phyloP scores from a whole-genome alignment of 2,113 vertebrate genomes.

The Bubo scandiacus region DNA sequence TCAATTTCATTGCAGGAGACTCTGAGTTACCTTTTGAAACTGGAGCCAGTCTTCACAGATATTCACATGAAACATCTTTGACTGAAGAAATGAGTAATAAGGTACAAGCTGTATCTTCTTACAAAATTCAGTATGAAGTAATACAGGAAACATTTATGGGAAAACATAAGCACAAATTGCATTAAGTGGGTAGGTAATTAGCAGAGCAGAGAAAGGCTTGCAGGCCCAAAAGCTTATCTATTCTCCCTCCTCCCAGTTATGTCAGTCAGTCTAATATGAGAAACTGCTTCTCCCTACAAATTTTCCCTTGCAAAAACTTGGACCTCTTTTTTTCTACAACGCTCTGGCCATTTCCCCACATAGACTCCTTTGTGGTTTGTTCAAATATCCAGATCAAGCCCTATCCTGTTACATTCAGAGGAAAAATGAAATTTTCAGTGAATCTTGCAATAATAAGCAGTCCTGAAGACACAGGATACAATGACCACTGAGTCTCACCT shows the following conservation, averaged over 20 bases:
- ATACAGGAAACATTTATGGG: neutral
- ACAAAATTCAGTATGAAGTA: neutral
- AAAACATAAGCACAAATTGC: neutral
- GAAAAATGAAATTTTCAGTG: neutral
- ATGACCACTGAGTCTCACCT: neutral
- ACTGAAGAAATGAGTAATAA: slow-evolving; percentile 18
- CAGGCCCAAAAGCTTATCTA: neutral
- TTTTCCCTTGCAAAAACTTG: neutral
- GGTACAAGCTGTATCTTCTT: neutral
- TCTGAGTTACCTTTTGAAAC: neutral
- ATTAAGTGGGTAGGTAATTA: neutral
- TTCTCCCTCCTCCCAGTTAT: neutral
- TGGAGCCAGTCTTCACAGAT: neutral
- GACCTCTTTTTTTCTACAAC: neutral
- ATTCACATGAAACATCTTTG: neutral
- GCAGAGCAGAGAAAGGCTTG: neutral
- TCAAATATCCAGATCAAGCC: neutral
- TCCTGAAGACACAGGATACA: neutral
- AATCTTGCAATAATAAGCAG: neutral
- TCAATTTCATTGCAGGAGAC: slow-evolving; percentile 37
- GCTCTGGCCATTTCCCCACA: neutral
- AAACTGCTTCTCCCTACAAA: neutral
- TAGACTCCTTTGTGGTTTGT: neutral
- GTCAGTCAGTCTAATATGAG: neutral
- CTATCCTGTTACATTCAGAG: neutral